Conservation (phyloP, 2,797 vertebrate genomes). For the Gallinago solitaria region DNA sequence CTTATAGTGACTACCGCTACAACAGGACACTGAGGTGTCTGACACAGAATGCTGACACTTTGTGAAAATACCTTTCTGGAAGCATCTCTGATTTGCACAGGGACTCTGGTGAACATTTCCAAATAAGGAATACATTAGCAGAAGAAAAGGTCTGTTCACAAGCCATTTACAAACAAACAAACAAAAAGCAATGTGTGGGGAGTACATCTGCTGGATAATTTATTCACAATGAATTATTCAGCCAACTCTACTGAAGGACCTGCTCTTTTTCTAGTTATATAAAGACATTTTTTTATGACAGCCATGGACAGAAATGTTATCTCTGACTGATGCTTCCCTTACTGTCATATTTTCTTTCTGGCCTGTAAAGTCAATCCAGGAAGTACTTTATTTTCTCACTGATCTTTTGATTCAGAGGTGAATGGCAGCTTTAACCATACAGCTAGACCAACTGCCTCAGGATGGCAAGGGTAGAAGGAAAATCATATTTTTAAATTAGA, state of each 20-base stretch:
- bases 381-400: constrained; percentile 32
- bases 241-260: neutral
- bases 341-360: constrained; percentile 20
- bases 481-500: constrained; percentile 52
- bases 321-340: constrained; percentile 19
- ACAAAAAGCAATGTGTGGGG: constrained; percentile 38
- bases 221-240: constrained; percentile 67
- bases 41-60: neutral
- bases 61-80: neutral
- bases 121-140: constrained; percentile 17
- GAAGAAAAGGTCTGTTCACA: constrained; percentile 38
- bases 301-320: constrained; percentile 8
- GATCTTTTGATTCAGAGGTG: constrained; percentile 50
- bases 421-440: constrained; percentile 45
- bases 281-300: constrained; percentile 15
- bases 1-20: neutral
- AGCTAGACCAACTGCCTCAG: constrained; percentile 37
- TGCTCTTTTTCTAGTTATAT: constrained; percentile 11
- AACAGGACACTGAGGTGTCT: neutral
- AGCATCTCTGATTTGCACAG: neutral
- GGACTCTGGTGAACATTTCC: neutral
- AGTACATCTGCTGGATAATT: constrained; percentile 55
- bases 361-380: neutral
- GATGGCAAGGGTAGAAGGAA: neutral
- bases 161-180: constrained; percentile 54